A percentile compares a stretch with the other conserved stretches of the same genome.
phyloP scores from a whole-genome alignment of 2,797 vertebrate genomes.

The Sylvia borin region DNA sequence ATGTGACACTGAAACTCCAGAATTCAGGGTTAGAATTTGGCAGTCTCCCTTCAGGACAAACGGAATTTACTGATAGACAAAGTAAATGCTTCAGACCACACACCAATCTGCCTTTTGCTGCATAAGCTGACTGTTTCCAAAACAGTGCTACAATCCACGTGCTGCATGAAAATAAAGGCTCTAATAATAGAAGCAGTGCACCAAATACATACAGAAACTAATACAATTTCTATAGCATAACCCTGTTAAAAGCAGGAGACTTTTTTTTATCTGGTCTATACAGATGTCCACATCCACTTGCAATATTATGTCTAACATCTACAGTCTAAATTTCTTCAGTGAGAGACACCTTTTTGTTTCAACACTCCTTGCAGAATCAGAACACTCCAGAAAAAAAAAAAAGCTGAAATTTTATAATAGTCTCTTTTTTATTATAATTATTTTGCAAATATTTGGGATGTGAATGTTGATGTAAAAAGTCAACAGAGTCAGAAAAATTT shows the following conservation, averaged over 20 bases:
- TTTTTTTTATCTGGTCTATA: background rate
- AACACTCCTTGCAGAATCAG: background rate
- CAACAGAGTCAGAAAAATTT: background rate
- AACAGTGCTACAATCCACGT: background rate
- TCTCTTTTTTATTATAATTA: background rate
- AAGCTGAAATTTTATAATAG: background rate
- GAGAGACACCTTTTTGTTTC: background rate
- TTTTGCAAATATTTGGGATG: background rate
- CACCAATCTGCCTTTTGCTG: background rate
- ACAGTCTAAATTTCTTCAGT: background rate
- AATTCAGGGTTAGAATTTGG: background rate
- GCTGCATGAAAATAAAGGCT: background rate
- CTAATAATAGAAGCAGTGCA: background rate
- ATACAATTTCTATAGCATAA: background rate
- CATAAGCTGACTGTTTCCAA: background rate
- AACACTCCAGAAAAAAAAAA: accelerated
- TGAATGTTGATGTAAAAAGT: background rate
- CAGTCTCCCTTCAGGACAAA: background rate
- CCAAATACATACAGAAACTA: background rate
- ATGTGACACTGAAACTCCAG: background rate
- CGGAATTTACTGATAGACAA: background rate
- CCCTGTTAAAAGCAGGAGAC: background rate
- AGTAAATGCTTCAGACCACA: background rate
- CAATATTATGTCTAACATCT: background rate
- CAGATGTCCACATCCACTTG: background rate